A percentile compares a stretch with the other conserved stretches of the same genome.
Evolutionary conservation across 2,888 invertebrate species (phyloP).

Genomic region (Acleris sparsana): DNA sequence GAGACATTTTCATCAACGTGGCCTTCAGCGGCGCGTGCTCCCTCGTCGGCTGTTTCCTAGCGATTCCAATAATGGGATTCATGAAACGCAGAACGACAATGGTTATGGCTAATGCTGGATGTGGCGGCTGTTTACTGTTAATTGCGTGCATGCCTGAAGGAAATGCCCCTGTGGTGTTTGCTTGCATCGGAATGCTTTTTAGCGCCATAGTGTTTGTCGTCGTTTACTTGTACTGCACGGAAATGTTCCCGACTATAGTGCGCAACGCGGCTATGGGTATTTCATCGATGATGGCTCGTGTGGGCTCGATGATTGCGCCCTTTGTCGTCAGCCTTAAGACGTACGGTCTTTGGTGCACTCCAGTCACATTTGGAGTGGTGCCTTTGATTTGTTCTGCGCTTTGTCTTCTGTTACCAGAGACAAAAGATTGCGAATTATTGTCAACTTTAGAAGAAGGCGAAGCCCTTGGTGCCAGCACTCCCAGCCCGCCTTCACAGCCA

Average conservation of each 20-base stretch:
- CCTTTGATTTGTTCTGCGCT: slow-evolving; percentile 86
- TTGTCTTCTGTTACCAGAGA: slow-evolving; percentile 89
- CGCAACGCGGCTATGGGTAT: slow-evolving; percentile 93
- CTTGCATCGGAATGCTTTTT: slow-evolving; percentile 89
- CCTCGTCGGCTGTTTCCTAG: slow-evolving; percentile 81
- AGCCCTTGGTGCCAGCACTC: slow-evolving; percentile 55
- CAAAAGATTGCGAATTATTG: slow-evolving; percentile 87
- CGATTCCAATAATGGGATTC: slow-evolving; percentile 85
- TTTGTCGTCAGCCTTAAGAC: slow-evolving; percentile 86
- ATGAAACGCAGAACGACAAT: slow-evolving; percentile 86
- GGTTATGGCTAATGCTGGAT: slow-evolving; percentile 81
- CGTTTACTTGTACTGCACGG: slow-evolving; percentile 91
- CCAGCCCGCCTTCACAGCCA: slow-evolving; percentile 22
- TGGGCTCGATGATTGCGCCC: slow-evolving; percentile 93
- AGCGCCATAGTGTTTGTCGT: slow-evolving; percentile 91
- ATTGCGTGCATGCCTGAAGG: slow-evolving; percentile 83
- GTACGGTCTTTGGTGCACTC: slow-evolving; percentile 85
- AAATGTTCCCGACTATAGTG: slow-evolving; percentile 94
- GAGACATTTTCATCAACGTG: slow-evolving; percentile 91
- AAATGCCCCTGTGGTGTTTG: slow-evolving; percentile 80
- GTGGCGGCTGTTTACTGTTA: slow-evolving; percentile 84
- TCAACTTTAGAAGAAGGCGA: slow-evolving; percentile 91
- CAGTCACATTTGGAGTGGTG: slow-evolving; percentile 87
- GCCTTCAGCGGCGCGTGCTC: slow-evolving; percentile 87
- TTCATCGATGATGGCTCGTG: slow-evolving; percentile 91